Base-by-base conservation (phyloP, 2,113 vertebrate genomes). In the Formicarius rufipectus region DNA sequence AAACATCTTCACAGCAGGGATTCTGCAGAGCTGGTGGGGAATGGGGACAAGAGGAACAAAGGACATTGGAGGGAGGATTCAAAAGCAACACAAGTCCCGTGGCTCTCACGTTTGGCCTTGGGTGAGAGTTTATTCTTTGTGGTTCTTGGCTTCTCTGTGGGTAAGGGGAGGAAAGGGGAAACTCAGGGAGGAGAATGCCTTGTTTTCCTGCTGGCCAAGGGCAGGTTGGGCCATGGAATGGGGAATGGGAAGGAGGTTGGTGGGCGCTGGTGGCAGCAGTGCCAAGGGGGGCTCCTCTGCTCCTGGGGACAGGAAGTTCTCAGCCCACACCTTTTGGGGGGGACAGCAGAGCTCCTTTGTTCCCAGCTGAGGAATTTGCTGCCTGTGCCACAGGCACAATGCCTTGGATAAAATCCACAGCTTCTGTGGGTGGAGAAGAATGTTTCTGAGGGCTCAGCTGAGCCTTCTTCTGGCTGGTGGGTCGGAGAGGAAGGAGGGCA, bases 381-480 rank as follows among this genome's bases (percentile, higher is more conserved):
- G 91, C 67, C 92, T 62, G 67, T 33, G 24, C 78, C 81, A 76
- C 74, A 10, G 89, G 89, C 87, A 85, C 67, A 83, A 42, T 31
- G 78, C 3, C 93, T 91, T 74, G 67, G 80, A 31, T 35, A 3
- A 69, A 82, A 66, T 24, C 62, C 62, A 72, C 83, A 84, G 86
- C 78, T 56, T 52, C 90, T 27, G 95, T 91, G 93, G 93, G 93
- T 55, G 85, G 93, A 52, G 71, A 78, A 28, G 91, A 94, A 96
- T 96, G 87, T 94, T 85, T 30, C 27, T 24, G 39, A 83, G 87
- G 81, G 62, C 67, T 64, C 39, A 55, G n/a, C 30, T 17, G 81
- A 69, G 67, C 71, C 62, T 23, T 15, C 85, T 17, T 25, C 77
- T 64, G 84, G 44, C 87, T 58, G 42, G 52, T 88, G 47, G 72